Evolutionary conservation across 92 coral and sea anemone genomes (phyloP).

Genomic region (Porites lobata): DNA sequence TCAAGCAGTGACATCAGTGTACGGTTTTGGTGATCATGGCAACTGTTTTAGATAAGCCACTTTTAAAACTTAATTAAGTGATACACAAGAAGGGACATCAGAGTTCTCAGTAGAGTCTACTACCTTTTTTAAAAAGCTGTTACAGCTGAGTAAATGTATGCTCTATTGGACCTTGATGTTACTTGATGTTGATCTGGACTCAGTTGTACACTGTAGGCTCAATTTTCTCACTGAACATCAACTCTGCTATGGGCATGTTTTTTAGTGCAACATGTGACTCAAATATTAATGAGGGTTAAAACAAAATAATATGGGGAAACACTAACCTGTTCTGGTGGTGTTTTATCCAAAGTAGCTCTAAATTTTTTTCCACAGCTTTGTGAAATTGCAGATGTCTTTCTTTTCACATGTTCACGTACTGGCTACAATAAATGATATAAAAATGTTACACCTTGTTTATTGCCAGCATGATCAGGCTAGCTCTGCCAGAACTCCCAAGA

Average conservation of each 20-base stretch:
- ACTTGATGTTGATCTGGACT: slow-evolving; percentile 24
- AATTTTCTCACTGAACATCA: slow-evolving; percentile 11
- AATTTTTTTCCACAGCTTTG: no score
- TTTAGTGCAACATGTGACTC: slow-evolving; percentile 33
- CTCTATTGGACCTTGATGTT: slow-evolving; percentile 19
- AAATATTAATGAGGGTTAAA: slow-evolving; percentile 21
- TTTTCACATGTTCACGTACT: no score
- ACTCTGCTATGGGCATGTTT: slow-evolving; percentile 7
- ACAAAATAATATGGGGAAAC: neutral
- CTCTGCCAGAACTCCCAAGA: no score
- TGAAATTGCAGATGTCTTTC: no score
- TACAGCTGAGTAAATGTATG: slow-evolving; percentile 16
- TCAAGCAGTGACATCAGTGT: slow-evolving; percentile 3
- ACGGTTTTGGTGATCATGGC: slow-evolving; percentile 18
- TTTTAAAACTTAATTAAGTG: slow-evolving; percentile 19
- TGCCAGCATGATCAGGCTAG: no score
- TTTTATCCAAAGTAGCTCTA: neutral
- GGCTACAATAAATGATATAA: no score
- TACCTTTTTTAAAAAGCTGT: slow-evolving; percentile 15
- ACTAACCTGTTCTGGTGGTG: slow-evolving; percentile 34
- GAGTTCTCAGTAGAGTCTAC: neutral
- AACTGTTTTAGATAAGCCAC: slow-evolving; percentile 29
- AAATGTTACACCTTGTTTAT: no score
- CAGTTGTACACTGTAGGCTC: slow-evolving; percentile 22
- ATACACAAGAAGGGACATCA: slow-evolving; percentile 32